Conservation (phyloP, 1,140 invertebrate genomes). For the Diuraphis noxia region DNA sequence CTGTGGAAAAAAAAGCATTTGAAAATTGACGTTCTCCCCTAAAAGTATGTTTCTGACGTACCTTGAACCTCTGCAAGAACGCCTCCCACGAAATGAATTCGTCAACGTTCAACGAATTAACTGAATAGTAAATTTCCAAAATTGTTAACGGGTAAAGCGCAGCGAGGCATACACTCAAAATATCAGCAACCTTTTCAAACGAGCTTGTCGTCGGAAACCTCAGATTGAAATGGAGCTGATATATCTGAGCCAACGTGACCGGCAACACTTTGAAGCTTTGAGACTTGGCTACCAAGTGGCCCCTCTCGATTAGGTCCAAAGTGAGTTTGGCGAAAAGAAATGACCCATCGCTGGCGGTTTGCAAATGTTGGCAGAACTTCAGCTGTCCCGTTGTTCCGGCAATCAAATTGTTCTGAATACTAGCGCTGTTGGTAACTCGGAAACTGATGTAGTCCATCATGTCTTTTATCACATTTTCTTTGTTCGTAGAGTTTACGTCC, state of each 20-base stretch:
- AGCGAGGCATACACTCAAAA: constrained; percentile 87
- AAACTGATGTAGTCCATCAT: constrained; percentile 84
- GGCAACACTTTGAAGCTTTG: constrained; percentile 91
- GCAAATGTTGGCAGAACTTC: constrained; percentile 82
- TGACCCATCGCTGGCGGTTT: constrained; percentile 81
- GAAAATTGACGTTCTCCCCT: neutral
- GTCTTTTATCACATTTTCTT: constrained; percentile 77
- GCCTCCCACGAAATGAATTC: constrained; percentile 85
- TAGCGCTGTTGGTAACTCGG: constrained; percentile 74
- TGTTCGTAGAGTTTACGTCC: constrained; percentile 67
- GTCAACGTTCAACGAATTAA: constrained; percentile 80
- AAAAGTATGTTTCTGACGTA: constrained; percentile 56
- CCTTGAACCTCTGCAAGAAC: constrained; percentile 82
- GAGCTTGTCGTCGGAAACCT: constrained; percentile 86
- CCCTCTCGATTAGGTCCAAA: constrained; percentile 90
- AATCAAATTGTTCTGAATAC: constrained; percentile 83
- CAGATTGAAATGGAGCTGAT: constrained; percentile 89
- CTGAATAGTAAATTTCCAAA: constrained; percentile 90
- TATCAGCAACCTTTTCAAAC: constrained; percentile 81
- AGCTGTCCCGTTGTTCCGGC: constrained; percentile 62
- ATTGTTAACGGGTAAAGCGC: constrained; percentile 87
- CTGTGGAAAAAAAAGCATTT: constrained; percentile 58
- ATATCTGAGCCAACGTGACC: constrained; percentile 89
- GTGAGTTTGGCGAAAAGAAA: constrained; percentile 90
- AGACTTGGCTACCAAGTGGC: constrained; percentile 90